phyloP scores from a whole-genome alignment of 1,140 invertebrate genomes.

The Sycobia sp. region DNA sequence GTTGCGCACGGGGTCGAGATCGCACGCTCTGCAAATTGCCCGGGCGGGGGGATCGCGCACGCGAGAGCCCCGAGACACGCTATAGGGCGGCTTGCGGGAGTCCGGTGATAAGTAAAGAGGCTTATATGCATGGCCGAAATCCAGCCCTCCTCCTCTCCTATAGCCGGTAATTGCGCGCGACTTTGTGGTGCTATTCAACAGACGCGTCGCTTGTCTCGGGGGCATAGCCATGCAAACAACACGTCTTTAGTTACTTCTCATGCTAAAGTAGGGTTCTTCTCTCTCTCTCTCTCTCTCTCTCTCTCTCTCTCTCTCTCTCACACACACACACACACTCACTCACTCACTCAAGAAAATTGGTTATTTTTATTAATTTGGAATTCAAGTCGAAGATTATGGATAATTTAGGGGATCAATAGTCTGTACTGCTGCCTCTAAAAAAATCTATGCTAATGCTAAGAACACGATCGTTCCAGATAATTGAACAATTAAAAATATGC shows the following conservation, averaged over 20 bases:
- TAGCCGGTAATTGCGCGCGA: not conserved
- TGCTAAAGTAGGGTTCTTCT: too few species aligned
- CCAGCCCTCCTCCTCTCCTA: too few species aligned
- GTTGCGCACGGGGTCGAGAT: not conserved
- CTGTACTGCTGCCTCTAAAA: too few species aligned
- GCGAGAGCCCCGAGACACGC: slow-evolving; percentile 20
- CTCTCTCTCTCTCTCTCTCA: not conserved
- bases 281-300: not conserved
- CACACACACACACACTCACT: not conserved
- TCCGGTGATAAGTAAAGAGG: slow-evolving; percentile 17
- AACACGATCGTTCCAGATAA: too few species aligned
- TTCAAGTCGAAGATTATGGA: too few species aligned
- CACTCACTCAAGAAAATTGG: too few species aligned
- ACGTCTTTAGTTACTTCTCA: too few species aligned
- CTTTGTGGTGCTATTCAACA: not conserved
- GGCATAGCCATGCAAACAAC: too few species aligned
- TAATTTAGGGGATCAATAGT: too few species aligned
- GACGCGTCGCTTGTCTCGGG: not conserved
- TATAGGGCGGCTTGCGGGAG: not conserved
- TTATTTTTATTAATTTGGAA: too few species aligned
- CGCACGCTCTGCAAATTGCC: slow-evolving; percentile 3
- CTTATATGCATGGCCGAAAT: not conserved
- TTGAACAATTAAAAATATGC: too few species aligned
- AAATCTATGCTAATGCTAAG: too few species aligned
- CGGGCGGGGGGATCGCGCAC: not conserved